These are phyloP conservation scores for Heterochromis multidens DNA, from an alignment of 2,113 vertebrate species.

Conservation along the genomic window DNA sequence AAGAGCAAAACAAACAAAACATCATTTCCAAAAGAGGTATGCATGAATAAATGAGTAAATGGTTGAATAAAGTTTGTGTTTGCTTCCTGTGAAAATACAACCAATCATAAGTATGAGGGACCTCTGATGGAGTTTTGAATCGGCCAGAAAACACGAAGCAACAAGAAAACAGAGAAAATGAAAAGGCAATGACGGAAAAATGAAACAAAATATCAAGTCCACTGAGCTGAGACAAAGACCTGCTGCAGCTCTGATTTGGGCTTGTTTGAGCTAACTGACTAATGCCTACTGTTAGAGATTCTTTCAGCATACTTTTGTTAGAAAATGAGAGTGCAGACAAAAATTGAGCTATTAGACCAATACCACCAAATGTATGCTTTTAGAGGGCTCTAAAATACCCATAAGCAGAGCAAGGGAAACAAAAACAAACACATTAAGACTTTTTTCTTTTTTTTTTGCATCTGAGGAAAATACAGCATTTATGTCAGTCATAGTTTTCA, in stretches of 20 bases:
- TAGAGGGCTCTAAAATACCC: neutral
- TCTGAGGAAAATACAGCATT: neutral
- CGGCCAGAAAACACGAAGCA: fast-evolving
- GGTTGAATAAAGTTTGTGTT: neutral
- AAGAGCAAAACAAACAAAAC: neutral
- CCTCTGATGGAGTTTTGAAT: too few relatives aligned
- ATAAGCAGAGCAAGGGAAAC: neutral
- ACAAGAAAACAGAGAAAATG: fast-evolving
- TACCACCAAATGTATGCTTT: neutral
- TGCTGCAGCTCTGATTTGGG: neutral
- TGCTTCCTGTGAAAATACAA: neutral
- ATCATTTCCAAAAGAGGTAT: neutral
- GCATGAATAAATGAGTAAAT: too few relatives aligned
- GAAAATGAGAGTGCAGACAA: neutral
- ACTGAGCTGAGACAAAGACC: neutral
- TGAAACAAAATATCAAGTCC: neutral
- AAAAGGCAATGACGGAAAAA: neutral
- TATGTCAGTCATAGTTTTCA: too few relatives aligned
- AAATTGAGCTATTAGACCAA: neutral
- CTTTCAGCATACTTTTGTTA: neutral
- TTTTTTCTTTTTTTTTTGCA: too few relatives aligned
- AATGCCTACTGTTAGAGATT: neutral
- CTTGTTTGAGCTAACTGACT: neutral
- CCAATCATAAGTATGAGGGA: neutral
- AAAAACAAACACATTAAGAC: neutral